Evolutionary conservation across 2,888 invertebrate species (phyloP).

Genomic region (Aromia moschata): DNA sequence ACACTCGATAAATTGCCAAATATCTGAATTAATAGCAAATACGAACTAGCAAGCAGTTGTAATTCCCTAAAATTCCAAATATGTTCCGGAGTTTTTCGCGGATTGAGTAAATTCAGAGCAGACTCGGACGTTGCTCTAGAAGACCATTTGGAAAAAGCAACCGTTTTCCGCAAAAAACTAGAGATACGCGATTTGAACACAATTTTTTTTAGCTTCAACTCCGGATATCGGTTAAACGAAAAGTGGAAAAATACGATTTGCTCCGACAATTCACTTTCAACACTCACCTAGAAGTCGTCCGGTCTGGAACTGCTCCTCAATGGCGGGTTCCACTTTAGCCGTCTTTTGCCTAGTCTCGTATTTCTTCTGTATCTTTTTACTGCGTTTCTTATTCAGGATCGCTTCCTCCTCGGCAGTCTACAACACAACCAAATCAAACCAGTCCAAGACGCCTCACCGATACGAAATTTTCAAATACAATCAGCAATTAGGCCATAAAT

Average conservation of each 20-base stretch:
- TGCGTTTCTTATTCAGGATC: constrained; percentile 91
- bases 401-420: constrained; percentile 95
- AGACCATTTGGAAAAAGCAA: no score
- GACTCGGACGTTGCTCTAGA: no score
- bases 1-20: no score
- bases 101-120: no score
- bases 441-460: neutral
- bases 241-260: neutral
- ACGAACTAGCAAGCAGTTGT: no score
- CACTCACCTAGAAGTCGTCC: constrained; percentile 90
- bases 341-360: constrained; percentile 91
- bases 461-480: neutral
- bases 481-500: constrained; percentile 16
- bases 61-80: no score
- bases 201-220: no score
- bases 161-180: no score
- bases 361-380: constrained; percentile 92
- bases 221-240: neutral
- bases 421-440: constrained; percentile 43
- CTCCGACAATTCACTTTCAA: neutral
- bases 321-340: constrained; percentile 90
- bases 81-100: no score
- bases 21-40: no score
- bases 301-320: constrained; percentile 97
- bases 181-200: no score